These are phyloP conservation scores for Eclectus roratus DNA, from an alignment of 2,113 vertebrate species.

Conservation along the genomic window DNA sequence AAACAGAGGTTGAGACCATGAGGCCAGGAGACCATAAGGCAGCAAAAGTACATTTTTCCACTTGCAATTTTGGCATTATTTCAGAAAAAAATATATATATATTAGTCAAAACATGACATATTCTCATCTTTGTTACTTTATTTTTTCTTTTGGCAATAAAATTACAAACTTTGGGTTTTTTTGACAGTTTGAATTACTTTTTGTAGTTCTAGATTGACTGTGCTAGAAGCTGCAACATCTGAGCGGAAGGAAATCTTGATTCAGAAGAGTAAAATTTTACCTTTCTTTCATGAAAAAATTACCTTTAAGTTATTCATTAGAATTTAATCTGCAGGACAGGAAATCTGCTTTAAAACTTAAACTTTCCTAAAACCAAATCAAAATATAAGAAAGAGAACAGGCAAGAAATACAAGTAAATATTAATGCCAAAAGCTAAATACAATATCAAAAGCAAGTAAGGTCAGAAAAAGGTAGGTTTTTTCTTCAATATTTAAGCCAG, in stretches of 20 bases:
- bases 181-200: not conserved
- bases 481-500: not conserved
- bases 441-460: not conserved
- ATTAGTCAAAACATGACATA: not conserved
- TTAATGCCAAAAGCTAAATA: not conserved
- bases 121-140: not conserved
- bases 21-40: not conserved
- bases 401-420: not conserved
- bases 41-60: not conserved
- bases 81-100: not conserved
- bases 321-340: not conserved
- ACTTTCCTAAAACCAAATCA: not conserved
- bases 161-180: not conserved
- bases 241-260: not conserved
- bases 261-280: not conserved
- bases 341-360: not conserved
- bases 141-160: not conserved
- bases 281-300: not conserved
- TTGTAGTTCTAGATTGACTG: not conserved
- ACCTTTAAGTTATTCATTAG: not conserved
- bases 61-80: not conserved
- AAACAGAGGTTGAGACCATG: not conserved
- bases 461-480: fast-evolving
- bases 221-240: fast-evolving
- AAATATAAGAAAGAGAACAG: not conserved